A percentile compares a stretch with the other conserved stretches of the same genome.
Conservation (phyloP, 2,888 invertebrate species). For the Oscheius myriophilus region DNA sequence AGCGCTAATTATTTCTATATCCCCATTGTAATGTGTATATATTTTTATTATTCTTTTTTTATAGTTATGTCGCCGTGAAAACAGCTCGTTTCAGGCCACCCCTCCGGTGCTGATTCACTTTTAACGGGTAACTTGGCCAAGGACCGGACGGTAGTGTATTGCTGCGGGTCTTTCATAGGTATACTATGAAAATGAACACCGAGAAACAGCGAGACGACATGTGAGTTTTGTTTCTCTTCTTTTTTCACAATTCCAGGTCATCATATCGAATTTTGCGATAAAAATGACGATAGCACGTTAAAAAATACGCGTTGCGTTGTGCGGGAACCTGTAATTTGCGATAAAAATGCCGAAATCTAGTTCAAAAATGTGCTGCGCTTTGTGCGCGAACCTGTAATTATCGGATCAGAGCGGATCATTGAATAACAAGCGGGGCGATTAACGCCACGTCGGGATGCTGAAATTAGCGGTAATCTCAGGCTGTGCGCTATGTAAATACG, state of each 20-base stretch:
- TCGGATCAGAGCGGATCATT: neutral
- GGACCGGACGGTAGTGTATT: neutral
- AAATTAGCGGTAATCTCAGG: neutral
- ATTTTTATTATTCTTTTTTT: no score
- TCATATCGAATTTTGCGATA: no score
- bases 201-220: constrained; percentile 99
- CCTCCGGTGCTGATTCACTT: constrained; percentile 7
- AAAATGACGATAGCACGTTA: no score
- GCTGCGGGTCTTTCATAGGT: constrained; percentile 7
- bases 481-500: no score
- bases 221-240: constrained; percentile 79
- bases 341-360: no score
- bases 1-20: no score
- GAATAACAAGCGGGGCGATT: neutral
- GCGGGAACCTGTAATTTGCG: no score
- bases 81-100: constrained; percentile 3
- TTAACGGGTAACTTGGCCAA: constrained; percentile 7
- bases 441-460: neutral
- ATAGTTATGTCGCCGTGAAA: no score
- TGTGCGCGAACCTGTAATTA: neutral
- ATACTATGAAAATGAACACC: constrained; percentile 83
- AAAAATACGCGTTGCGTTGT: no score
- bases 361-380: neutral
- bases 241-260: neutral
- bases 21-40: no score